These are phyloP conservation scores for Daboia siamensis DNA, from an alignment of 2,113 vertebrate genomes.

Conservation along the genomic window DNA sequence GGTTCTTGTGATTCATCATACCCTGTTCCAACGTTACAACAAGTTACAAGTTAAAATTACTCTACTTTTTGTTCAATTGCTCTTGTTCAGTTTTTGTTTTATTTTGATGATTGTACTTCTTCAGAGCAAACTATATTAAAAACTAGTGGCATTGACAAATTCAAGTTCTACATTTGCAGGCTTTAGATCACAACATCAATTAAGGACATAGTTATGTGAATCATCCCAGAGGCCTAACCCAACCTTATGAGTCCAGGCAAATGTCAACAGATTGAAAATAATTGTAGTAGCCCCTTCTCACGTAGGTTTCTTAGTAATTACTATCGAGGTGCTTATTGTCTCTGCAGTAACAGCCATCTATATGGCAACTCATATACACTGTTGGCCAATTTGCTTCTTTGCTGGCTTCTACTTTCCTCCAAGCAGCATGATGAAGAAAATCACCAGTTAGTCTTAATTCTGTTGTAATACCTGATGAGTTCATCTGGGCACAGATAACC, in stretches of 20 bases:
- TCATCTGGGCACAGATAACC: neutral
- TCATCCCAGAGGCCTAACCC: neutral
- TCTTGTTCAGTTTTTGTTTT: neutral
- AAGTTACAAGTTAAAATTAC: neutral
- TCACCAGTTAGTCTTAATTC: neutral
- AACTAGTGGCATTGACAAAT: neutral
- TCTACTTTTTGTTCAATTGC: neutral
- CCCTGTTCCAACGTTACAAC: neutral
- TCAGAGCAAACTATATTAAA: neutral
- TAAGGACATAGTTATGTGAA: neutral
- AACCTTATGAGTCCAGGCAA: neutral
- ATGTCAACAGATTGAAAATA: neutral
- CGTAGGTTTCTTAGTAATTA: neutral
- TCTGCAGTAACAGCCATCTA: neutral
- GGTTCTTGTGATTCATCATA: neutral
- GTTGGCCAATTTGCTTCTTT: neutral
- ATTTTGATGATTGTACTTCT: neutral
- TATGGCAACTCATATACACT: neutral
- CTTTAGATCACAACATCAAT: neutral
- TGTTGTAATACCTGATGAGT: neutral
- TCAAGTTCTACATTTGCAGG: neutral
- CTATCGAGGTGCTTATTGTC: neutral
- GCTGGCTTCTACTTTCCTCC: neutral
- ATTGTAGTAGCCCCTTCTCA: neutral
- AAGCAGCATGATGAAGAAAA: neutral